phyloP scores from a whole-genome alignment of 2,888 invertebrate species.

The Napeogenes inachia region DNA sequence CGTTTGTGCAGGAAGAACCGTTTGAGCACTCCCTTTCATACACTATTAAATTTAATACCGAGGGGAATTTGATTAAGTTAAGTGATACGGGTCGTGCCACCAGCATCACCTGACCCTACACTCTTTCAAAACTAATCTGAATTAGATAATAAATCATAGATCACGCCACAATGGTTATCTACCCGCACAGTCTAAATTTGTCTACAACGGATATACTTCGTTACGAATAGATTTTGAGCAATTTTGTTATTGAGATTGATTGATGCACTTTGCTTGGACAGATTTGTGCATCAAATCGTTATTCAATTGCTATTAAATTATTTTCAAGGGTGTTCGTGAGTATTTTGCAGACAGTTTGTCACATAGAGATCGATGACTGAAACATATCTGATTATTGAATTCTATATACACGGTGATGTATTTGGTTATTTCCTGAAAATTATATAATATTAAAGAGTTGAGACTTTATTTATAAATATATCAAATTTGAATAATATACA shows the following conservation, averaged over 20 bases:
- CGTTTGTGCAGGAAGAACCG: constrained; percentile 69
- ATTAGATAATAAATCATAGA: constrained; percentile 26
- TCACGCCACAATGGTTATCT: constrained; percentile 40
- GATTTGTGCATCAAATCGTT: constrained; percentile 30
- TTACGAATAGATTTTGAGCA: constrained; percentile 62
- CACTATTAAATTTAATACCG: constrained; percentile 73
- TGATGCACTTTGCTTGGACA: constrained; percentile 39
- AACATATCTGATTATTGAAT: no score
- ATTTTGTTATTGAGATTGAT: constrained; percentile 65
- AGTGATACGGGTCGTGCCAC: constrained; percentile 65
- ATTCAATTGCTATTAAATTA: constrained; percentile 12
- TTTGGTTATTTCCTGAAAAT: no score
- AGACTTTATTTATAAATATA: no score
- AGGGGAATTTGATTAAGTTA: constrained; percentile 76
- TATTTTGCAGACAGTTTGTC: no score
- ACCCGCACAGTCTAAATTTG: constrained; percentile 62
- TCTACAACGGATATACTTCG: constrained; percentile 62
- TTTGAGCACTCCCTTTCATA: constrained; percentile 71
- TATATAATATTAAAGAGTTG: no score
- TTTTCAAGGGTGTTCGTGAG: no score
- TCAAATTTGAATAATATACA: no score
- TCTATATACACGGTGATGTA: no score
- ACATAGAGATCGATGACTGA: no score
- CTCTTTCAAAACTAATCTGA: constrained; percentile 26
- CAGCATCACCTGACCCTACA: constrained; percentile 46